phyloP scores from a whole-genome alignment of 2,888 invertebrate species.

The Phytoseiulus persimilis region DNA sequence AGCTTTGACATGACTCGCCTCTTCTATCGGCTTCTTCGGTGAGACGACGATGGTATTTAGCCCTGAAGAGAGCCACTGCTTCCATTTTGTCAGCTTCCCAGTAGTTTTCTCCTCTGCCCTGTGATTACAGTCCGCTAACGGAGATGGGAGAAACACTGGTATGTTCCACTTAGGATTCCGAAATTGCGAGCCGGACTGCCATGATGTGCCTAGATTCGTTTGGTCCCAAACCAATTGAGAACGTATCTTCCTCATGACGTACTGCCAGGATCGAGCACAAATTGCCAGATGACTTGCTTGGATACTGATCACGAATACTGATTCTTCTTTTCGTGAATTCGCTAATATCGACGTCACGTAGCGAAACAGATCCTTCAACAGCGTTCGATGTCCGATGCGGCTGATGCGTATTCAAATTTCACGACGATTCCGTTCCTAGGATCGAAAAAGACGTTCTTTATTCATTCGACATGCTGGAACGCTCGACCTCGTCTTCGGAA shows the following conservation, averaged over 20 bases:
- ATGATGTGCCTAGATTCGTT: background rate
- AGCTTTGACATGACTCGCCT: background rate
- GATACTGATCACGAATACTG: background rate
- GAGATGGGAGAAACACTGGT: too few species aligned
- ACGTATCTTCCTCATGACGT: background rate
- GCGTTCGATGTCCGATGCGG: background rate
- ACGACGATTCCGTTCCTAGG: background rate
- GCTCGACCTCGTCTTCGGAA: background rate
- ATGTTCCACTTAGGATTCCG: too few species aligned
- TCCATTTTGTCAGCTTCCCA: background rate
- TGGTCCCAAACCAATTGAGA: background rate
- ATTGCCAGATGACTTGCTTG: background rate
- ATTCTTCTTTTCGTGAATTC: background rate
- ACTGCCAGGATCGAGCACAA: background rate
- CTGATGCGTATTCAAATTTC: background rate
- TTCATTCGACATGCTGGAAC: background rate
- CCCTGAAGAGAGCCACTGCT: background rate
- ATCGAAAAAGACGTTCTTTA: background rate
- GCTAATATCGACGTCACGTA: background rate
- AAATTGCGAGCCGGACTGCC: too few species aligned
- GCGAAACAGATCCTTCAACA: background rate
- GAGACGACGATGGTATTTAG: background rate
- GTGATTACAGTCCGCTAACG: background rate
- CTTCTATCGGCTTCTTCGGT: background rate
- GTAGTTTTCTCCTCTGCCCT: background rate